Evolutionary conservation across 2,888 invertebrate genomes (phyloP).

Genomic region (Thymelicus lineola): DNA sequence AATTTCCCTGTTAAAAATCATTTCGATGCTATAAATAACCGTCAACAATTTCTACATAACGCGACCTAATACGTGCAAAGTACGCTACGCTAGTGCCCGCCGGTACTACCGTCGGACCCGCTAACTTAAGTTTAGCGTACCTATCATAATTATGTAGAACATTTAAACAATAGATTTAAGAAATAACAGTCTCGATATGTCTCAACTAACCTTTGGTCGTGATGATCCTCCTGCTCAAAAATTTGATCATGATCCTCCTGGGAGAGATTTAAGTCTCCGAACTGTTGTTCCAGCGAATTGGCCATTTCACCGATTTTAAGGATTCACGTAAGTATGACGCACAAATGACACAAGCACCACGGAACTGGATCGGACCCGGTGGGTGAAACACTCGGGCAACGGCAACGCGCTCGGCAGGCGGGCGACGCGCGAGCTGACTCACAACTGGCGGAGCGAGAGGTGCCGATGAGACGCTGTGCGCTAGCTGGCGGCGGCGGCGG

Average conservation of each 20-base stretch:
- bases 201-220: conserved; percentile 83
- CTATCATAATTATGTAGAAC: not conserved
- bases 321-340: conserved; percentile 17
- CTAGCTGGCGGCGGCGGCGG: conserved; percentile 41
- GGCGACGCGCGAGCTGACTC: conserved; percentile 35
- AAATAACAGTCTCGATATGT: not conserved
- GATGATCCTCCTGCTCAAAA: conserved; percentile 87
- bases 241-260: conserved; percentile 91
- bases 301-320: conserved; percentile 64
- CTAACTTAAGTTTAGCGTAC: no score
- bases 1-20: no score
- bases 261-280: conserved; percentile 88
- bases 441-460: conserved; percentile 37
- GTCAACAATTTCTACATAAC: no score
- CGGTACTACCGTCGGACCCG: no score
- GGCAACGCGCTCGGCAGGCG: conserved; percentile 32
- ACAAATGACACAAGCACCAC: conserved; percentile 23
- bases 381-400: not conserved
- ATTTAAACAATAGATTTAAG: not conserved
- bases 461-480: conserved; percentile 49
- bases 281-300: conserved; percentile 87
- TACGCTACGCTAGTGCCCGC: no score
- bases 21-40: no score
- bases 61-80: no score
- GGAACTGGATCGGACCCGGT: conserved; percentile 19